phyloP scores from a whole-genome alignment of 2,113 vertebrate species.

The Trochalopteron elliotii region DNA sequence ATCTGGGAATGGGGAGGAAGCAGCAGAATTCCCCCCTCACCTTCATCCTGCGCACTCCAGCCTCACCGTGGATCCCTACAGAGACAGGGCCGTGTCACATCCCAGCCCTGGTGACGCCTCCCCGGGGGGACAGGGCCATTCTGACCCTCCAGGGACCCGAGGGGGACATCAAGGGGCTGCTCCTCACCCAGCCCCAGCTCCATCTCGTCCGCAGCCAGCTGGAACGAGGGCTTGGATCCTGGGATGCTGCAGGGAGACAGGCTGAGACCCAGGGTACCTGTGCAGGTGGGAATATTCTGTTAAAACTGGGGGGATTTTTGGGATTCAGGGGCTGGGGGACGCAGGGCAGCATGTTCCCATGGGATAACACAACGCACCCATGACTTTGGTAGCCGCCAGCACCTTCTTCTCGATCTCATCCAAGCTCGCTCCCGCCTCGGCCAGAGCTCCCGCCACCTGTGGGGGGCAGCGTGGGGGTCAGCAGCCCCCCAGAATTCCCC shows the following conservation, averaged over 20 bases:
- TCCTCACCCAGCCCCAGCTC: conserved; percentile 91
- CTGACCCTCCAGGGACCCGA: fast-evolving
- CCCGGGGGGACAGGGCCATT: neutral
- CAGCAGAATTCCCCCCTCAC: conserved; percentile 50
- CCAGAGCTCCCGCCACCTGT: conserved; percentile 90
- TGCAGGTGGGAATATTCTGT: neutral
- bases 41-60: conserved; percentile 88
- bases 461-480: fast-evolving
- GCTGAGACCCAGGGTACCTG: conserved; percentile 91
- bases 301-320: fast-evolving
- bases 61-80: conserved; percentile 92
- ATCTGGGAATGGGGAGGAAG: fast-evolving
- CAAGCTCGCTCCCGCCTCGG: conserved; percentile 83
- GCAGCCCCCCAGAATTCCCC: neutral
- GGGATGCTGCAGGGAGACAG: conserved; percentile 92
- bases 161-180: fast-evolving
- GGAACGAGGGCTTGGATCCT: conserved; percentile 85
- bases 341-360: neutral
- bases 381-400: conserved; percentile 59
- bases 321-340: neutral
- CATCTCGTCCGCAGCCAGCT: conserved; percentile 84
- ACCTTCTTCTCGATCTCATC: conserved; percentile 79
- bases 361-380: conserved; percentile 71
- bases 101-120: neutral
- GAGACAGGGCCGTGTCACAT: neutral